Base-by-base conservation (phyloP, 2,888 invertebrate genomes). In the Cremastinae sp. region DNA sequence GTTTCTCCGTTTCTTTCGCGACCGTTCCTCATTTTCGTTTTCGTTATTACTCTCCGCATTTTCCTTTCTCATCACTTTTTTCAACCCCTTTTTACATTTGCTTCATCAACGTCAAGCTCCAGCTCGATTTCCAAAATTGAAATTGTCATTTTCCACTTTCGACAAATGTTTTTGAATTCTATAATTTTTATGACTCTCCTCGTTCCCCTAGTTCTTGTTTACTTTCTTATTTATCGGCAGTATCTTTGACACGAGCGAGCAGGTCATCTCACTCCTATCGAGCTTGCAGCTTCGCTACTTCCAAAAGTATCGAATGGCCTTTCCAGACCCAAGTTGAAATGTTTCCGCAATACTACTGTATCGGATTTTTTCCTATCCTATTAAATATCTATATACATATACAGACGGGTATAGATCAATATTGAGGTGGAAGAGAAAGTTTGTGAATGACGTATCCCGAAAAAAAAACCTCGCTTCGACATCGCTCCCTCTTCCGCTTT, bases 251-350 rank as follows among this genome's bases (percentile, higher is more conserved):
- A n/a, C 12, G 41, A n/a, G 41, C 5, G 28, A 28, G 5, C 5
- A 28, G 28, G 5, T 28, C 28, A 28, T 3, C 28, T 28, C 28
- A 7, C 41, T 61, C 14, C 61, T 28, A 5, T 53, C 18, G 41
- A 39, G n/a, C 72, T 55, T 59, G 49, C 22, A 12, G 74, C 77
- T 78, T 82, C 74, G 59, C 79, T 78, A 80, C 78, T 81, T 81
- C 72, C 69, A 73, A 81, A 83, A 85, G 82, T 83, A 84, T 84
- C 84, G 81, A 85, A 80, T 82, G 78, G 81, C 82, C 78, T 64
- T 37, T 45, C 70, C 74, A 74, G 79, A 81, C 81, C 74, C 78
- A 78, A 79, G 78, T 79, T 82, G 81, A 83, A 83, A 83, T 80
- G 79, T 82, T 83, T 82, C 78, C 72, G 76, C 72, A 62, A 76